Conservation (phyloP, 1,140 invertebrate species). For the Papilio helenus region DNA sequence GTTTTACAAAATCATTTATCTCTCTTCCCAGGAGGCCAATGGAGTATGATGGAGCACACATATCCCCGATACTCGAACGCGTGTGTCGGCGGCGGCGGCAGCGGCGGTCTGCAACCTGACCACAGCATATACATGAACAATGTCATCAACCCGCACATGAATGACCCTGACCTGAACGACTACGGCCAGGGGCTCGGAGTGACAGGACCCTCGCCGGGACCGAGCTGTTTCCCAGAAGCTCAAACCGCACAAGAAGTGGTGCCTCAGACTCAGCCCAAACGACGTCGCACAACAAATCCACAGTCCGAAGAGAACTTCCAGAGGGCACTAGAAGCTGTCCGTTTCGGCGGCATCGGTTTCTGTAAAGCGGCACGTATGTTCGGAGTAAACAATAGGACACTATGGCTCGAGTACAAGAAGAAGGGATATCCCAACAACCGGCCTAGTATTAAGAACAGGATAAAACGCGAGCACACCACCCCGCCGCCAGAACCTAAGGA, state of each 20-base stretch:
- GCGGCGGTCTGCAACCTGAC: conserved; percentile 58
- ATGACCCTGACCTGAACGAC: conserved; percentile 58
- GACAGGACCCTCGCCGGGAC: conserved; percentile 59
- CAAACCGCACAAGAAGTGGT: conserved; percentile 45
- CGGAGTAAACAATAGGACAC: conserved; percentile 91
- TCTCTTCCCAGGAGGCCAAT: conserved; percentile 80
- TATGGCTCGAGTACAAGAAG: conserved; percentile 93
- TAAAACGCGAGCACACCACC: conserved; percentile 85
- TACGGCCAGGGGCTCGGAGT: conserved; percentile 62
- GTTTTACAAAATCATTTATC: conserved; percentile 78
- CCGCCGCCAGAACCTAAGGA: conserved; percentile 79
- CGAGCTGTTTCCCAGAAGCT: conserved; percentile 54
- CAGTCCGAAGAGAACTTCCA: conserved; percentile 92
- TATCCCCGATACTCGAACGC: conserved; percentile 74
- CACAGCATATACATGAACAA: conserved; percentile 69
- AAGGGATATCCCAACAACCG: conserved; percentile 90
- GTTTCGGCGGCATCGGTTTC: conserved; percentile 92
- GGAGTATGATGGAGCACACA: conserved; percentile 78
- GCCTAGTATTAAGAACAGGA: conserved; percentile 88
- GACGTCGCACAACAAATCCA: conserved; percentile 82
- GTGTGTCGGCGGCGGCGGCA: conserved; percentile 59
- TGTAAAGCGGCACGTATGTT: conserved; percentile 92
- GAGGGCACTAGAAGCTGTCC: conserved; percentile 89
- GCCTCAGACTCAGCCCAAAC: conserved; percentile 46
- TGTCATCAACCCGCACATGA: conserved; percentile 62